These are phyloP conservation scores for Drosophila navojoa DNA, from an alignment of 1,140 invertebrate species.

Conservation along the genomic window DNA sequence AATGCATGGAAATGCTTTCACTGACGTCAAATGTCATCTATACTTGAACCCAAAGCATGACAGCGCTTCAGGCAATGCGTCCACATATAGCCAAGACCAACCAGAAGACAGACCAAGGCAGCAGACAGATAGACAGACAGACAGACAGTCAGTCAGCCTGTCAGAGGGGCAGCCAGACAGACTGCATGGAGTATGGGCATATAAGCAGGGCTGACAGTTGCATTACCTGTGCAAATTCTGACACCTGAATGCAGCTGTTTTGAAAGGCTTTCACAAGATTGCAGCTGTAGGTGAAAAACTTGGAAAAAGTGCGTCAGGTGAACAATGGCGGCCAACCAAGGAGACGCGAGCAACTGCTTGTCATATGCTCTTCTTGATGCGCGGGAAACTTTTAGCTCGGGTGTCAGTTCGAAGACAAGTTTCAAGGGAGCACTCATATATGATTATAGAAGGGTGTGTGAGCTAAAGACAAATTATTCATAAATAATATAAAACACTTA, in stretches of 20 bases:
- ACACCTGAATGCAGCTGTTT: slow-evolving; percentile 34
- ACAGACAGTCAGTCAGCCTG: background rate
- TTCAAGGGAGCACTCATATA: background rate
- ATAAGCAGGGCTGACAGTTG: slow-evolving; percentile 28
- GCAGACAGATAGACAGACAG: background rate
- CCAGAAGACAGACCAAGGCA: background rate
- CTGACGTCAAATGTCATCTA: slow-evolving; percentile 32
- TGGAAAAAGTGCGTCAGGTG: background rate
- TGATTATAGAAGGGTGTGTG: too few species aligned
- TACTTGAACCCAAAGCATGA: slow-evolving; percentile 25
- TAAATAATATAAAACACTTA: too few species aligned
- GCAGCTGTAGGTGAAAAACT: slow-evolving; percentile 28
- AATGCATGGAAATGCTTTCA: slow-evolving; percentile 17
- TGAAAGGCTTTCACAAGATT: slow-evolving; percentile 43
- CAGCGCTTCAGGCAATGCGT: background rate
- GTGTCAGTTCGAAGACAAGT: background rate
- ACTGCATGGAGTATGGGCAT: background rate
- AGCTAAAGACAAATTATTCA: too few species aligned
- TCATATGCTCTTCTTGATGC: slow-evolving; percentile 4
- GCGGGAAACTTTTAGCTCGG: background rate
- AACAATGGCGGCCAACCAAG: background rate
- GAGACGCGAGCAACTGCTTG: background rate
- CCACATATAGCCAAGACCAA: background rate
- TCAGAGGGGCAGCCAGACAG: background rate
- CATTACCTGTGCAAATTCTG: slow-evolving; percentile 20